A percentile compares a stretch with the other conserved stretches of the same genome.
phyloP scores from a whole-genome alignment of 1,140 invertebrate genomes.

The Calosoma granatense region DNA sequence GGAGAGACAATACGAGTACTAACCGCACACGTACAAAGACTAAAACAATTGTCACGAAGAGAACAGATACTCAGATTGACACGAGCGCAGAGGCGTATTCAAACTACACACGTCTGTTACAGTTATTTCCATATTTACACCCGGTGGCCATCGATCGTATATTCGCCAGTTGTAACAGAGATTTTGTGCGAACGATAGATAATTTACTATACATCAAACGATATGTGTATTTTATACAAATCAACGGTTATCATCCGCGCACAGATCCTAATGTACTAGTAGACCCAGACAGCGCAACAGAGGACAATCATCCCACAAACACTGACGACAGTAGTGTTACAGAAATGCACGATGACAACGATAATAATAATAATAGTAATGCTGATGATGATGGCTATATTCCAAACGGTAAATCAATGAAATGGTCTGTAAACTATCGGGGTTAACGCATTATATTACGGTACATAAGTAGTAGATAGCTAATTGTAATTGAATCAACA shows the following conservation, averaged over 20 bases:
- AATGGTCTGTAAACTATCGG: not conserved
- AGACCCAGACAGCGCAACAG: no score
- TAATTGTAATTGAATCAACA: no score
- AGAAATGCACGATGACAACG: no score
- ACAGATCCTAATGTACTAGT: no score
- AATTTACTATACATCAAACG: slow-evolving; percentile 13
- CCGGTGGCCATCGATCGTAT: slow-evolving; percentile 30
- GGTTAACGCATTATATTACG: not conserved
- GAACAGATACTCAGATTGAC: no score
- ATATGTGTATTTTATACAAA: not conserved
- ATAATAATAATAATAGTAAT: not conserved
- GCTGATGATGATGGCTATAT: not conserved
- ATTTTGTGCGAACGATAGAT: slow-evolving; percentile 29
- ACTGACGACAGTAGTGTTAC: not conserved
- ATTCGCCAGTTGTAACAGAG: slow-evolving; percentile 25
- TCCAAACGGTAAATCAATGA: slow-evolving; percentile 1
- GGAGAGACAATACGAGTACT: no score
- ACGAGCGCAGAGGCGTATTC: no score
- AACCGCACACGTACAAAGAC: no score
- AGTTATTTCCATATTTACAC: slow-evolving; percentile 30
- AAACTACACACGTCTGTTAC: slow-evolving; percentile 32
- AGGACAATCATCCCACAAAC: not conserved
- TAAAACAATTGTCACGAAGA: no score
- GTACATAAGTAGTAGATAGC: no score
- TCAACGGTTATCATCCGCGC: no score